Evolutionary conservation across 2,797 vertebrate species (phyloP).

Genomic region (Vultur gryphus): DNA sequence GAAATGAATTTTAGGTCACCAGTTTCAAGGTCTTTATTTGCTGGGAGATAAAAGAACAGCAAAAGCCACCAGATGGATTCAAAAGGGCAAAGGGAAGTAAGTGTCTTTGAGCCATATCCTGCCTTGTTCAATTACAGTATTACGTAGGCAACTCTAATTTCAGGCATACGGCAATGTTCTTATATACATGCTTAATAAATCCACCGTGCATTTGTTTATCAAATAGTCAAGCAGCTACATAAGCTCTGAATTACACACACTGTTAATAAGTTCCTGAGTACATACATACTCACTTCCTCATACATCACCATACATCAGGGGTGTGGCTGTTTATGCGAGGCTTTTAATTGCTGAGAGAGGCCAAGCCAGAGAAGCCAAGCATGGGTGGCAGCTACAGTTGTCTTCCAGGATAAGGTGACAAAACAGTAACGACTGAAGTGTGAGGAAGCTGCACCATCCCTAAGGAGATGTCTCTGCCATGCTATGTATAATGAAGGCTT

Average conservation of each 20-base stretch:
- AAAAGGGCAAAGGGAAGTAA: slow-evolving; percentile 30
- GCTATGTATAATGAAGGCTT: background rate
- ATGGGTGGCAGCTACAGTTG: background rate
- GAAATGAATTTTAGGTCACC: slow-evolving; percentile 29
- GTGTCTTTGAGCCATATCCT: slow-evolving; percentile 8
- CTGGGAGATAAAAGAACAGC: slow-evolving; percentile 38
- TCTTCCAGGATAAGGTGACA: background rate
- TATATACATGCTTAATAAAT: background rate
- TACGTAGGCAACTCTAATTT: background rate
- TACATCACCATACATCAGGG: background rate
- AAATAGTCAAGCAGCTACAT: background rate
- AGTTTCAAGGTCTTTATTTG: slow-evolving; percentile 26
- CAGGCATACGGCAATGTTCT: background rate
- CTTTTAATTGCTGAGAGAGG: background rate
- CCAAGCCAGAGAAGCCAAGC: background rate
- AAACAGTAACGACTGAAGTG: background rate
- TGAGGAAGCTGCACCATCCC: background rate
- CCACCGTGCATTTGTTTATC: background rate
- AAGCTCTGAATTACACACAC: background rate
- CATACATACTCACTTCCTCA: background rate
- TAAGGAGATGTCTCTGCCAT: background rate
- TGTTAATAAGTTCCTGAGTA: background rate
- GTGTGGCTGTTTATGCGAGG: background rate
- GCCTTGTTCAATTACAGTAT: background rate
- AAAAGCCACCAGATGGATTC: slow-evolving; percentile 14